Conservation (phyloP, 53 echinoderm and acorn worm genomes). For the Paracentrotus lividus region DNA sequence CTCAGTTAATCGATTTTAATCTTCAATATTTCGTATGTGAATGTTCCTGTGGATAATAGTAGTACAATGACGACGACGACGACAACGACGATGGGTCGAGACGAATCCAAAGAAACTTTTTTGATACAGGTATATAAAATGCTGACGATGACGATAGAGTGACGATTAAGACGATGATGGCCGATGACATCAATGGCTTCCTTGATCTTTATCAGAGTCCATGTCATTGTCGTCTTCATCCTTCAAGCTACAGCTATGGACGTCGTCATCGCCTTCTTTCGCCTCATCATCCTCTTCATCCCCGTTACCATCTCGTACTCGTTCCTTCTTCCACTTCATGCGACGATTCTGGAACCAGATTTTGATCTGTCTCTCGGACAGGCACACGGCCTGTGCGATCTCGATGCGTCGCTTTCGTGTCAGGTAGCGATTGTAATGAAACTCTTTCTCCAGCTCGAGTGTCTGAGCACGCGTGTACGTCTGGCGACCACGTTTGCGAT, state of each 20-base stretch:
- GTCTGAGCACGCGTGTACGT: slow-evolving; percentile 98
- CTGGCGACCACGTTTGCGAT: slow-evolving; percentile 94
- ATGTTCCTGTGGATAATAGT: no score
- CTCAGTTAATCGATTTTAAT: no score
- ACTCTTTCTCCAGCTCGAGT: slow-evolving; percentile 96
- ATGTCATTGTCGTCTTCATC: slow-evolving; percentile 65
- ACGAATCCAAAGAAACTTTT: neutral
- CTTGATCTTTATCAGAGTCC: slow-evolving; percentile 47
- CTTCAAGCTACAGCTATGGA: slow-evolving; percentile 50
- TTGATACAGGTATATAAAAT: neutral
- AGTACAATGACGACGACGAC: neutral
- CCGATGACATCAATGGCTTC: slow-evolving; percentile 42
- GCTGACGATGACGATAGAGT: neutral
- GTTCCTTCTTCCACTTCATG: slow-evolving; percentile 99
- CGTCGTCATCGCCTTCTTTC: slow-evolving; percentile 47
- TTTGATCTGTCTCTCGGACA: slow-evolving; percentile 96
- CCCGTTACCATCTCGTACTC: slow-evolving; percentile 37
- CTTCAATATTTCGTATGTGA: no score
- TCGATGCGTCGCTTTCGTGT: slow-evolving; percentile 96
- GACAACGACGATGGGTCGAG: neutral
- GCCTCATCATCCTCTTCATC: slow-evolving; percentile 64
- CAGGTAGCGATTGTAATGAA: slow-evolving; percentile 97
- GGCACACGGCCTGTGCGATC: slow-evolving; percentile 96
- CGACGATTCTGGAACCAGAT: slow-evolving; percentile 99
- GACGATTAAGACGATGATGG: neutral